Evolutionary conservation across 92 coral and sea anemone genomes (phyloP), one percentile per base, ranked within the genome.

Genomic region (Siderastrea radians): DNA sequence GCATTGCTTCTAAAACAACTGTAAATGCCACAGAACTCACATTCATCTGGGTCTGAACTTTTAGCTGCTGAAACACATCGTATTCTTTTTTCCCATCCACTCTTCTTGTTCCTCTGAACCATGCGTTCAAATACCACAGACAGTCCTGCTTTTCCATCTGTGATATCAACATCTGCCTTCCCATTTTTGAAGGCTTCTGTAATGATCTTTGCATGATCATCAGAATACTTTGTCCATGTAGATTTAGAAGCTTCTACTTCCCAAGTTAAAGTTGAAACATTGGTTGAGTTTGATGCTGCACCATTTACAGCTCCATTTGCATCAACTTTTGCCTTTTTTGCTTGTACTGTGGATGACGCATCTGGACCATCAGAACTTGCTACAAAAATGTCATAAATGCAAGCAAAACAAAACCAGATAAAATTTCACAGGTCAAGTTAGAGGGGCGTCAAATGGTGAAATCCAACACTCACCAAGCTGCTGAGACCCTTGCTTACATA

Each of bases 1-100:
- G 38, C 38, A 26, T 26, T 26, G 38, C 38, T 26, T 26, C 38
- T 26, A 26, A 26, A 26, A 26, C 38, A 26, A 26, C 38, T 26
- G 38, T 26, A 26, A 26, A 26, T 26, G 0, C 38, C 47, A 38
- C 38, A 14, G 14, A 9, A 26, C 95, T 85, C 85, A 92, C 95
- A 89, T 80, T 92, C 93, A 72, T 70, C 83, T 55, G 78, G 75
- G 87, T 80, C 84, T 68, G 86, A 62, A 16, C 82, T 62, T 44
- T 86, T 78, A 16, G 78, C 94, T 46, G 89, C 61, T 44, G 87
- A 82, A 88, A 92, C 57, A 80, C 99, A 97, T 74, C 99, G 76
- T 1, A 95, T 86, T 86, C 96, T 93, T 64, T 89, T 93, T 85
- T 97, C 99, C 98, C 98, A 97, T 57, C 99, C 99, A 68, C 97